Evolutionary conservation across 2,113 vertebrate species (phyloP), one percentile per base, ranked within the genome.

Genomic region (Pelobates fuscus): DNA sequence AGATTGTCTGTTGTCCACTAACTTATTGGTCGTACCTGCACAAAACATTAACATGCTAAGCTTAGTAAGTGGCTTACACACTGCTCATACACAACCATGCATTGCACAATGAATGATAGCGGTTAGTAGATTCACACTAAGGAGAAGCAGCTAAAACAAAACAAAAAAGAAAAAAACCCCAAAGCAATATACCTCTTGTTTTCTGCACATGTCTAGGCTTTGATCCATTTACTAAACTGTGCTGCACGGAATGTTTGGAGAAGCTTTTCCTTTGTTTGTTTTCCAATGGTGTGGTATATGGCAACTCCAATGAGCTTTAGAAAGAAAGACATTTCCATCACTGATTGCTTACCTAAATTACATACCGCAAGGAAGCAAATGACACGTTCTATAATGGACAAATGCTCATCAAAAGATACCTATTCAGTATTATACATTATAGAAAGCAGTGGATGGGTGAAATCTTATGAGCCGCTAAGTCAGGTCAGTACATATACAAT

Each of bases 201-300:
- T 98, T 97, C 79, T 85, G 94, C 78, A 85, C 77, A 82, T 87
- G 89, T 82, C 80, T 90, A 81, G 89, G 71, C 84, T 94, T 93
- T 71, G 93, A 88, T 57, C 89, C 88, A 59, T 77, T 88, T 0
- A 78, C 81, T 81, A 88, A 25, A 32, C 86, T 73, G 72, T 91
- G 75, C 18, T 87, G 90, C 44, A 89, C 76, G 17, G 93, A 80
- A 46, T 88, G 87, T 89, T 97, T 98, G 78, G 93, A 80, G 84
- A 95, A 94, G 78, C 81, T 92, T 90, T 94, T 96, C 17, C 94
- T 92, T 30, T 93, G 95, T 79, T 96, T 98, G 83, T 89, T 95
- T 88, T 98, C 97, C 86, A 95, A 79, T 0, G 93, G 89, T 2
- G 94, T 90, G 46, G 94, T 86, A 77, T 92, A 98, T 0, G 94